A percentile compares a stretch with the other conserved stretches of the same genome.
These are phyloP conservation scores for Notodonta ziczac DNA, from an alignment of 2,888 invertebrate genomes.

Conservation along the genomic window DNA sequence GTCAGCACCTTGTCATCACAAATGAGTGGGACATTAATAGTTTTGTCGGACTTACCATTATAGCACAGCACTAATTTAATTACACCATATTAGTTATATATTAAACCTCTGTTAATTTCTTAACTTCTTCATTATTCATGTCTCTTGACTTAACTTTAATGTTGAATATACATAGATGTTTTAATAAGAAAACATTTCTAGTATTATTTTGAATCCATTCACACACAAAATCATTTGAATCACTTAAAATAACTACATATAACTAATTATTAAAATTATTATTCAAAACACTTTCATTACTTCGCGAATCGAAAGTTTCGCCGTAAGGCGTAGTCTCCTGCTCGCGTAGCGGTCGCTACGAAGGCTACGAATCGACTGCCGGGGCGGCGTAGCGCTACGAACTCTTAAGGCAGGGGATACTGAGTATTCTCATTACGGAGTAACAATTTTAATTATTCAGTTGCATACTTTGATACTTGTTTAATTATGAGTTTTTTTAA, in stretches of 20 bases:
- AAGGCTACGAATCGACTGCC: slow-evolving; percentile 46
- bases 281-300: background rate
- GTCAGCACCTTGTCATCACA: too few species aligned
- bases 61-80: background rate
- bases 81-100: background rate
- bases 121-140: too few species aligned
- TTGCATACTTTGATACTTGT: background rate
- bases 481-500: slow-evolving; percentile 8
- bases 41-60: slow-evolving; percentile 8
- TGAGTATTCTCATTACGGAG: background rate
- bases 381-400: slow-evolving; percentile 11
- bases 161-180: too few species aligned
- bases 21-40: background rate
- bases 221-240: too few species aligned
- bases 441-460: background rate
- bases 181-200: too few species aligned
- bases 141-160: too few species aligned
- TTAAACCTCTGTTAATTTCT: background rate
- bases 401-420: background rate
- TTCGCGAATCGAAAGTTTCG: slow-evolving; percentile 35
- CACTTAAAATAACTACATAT: too few species aligned
- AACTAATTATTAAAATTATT: too few species aligned
- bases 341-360: slow-evolving; percentile 54
- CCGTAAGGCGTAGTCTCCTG: slow-evolving; percentile 41
- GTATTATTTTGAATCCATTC: too few species aligned